Base-by-base conservation (phyloP, 2,113 vertebrate species). In the Lichenostomus cassidix region DNA sequence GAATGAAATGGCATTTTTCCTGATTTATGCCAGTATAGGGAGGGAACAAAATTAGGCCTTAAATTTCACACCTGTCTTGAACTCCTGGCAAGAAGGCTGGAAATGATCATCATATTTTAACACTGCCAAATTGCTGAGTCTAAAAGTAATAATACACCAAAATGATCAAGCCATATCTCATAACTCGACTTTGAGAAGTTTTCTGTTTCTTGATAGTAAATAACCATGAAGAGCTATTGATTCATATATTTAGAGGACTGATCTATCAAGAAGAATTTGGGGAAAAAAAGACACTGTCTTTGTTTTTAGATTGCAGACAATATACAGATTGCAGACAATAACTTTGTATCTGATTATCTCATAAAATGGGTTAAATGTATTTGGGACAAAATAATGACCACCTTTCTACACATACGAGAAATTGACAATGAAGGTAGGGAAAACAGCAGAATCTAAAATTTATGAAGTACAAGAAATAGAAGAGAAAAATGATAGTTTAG, bases 21-120 rank as follows among this genome's bases (percentile, higher is more conserved):
- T 90, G 71, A 95, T 92, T 89, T 85, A 92, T 62, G 22, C 4
- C 29, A 29, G 35, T 27, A 50, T 12, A 64, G 17, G 23, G 10
- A 33, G 31, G 78, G 50, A 88, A 67, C 4, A 83, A 90, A 91
- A 94, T 83, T 81, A 90, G 59, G 13, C 39, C 31, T 70, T 96
- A 96, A 94, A 95, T 95, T 97, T 94, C 63, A 28, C 70, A 83
- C 85, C 46, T 94, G 19, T 69, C 93, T 70, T 65, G 67, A 65
- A 88, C 15, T 83, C 22, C 50, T 67, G 71, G 29, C 19, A 92
- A 83, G 55, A 94, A 77, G 24, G 13, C 28, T 67, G 56, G 68
- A 88, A 94, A 90, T 6, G 5, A 65, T 85, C 29, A 74, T 73
- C 42, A 7, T 87, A 92, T 85, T 95, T 94, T 85, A 95, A 9